Conservation (phyloP, 1,140 invertebrate species). For the Musca vetustissima region DNA sequence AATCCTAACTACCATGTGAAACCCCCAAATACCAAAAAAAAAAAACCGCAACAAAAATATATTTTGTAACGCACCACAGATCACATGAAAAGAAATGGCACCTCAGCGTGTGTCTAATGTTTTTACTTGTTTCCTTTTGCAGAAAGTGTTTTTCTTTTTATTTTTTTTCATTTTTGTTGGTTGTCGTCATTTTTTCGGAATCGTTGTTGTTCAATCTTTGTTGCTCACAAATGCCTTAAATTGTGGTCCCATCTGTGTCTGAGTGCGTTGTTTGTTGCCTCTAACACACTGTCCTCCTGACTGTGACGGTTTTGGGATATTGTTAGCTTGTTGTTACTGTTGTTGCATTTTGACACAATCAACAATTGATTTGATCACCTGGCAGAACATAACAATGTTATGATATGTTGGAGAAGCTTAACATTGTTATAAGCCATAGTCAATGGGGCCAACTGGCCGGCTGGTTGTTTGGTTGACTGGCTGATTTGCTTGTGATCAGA, state of each 20-base stretch:
- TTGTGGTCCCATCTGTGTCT: not conserved
- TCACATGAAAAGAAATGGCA: conserved; percentile 20
- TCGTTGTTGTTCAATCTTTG: no score
- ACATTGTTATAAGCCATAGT: not conserved
- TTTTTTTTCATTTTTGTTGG: not conserved
- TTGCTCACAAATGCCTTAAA: no score
- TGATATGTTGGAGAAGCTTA: conserved; percentile 23
- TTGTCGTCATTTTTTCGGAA: no score
- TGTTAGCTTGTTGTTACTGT: conserved; percentile 6
- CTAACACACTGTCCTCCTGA: no score
- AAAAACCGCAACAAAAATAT: no score
- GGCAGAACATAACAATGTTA: conserved; percentile 24
- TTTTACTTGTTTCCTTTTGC: conserved; percentile 4
- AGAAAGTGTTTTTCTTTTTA: not conserved
- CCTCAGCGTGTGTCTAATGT: conserved; percentile 21
- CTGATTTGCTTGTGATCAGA: no score
- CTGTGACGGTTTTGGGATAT: not conserved
- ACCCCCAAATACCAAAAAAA: no score
- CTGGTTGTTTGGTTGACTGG: not conserved
- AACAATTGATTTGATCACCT: conserved; percentile 45
- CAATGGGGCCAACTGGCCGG: not conserved
- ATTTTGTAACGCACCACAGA: not conserved
- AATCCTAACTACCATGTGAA: no score
- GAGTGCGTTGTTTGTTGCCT: no score
- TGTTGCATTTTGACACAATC: conserved; percentile 31